Evolutionary conservation across 1,140 invertebrate genomes (phyloP).

Genomic region (Aphis gossypii): DNA sequence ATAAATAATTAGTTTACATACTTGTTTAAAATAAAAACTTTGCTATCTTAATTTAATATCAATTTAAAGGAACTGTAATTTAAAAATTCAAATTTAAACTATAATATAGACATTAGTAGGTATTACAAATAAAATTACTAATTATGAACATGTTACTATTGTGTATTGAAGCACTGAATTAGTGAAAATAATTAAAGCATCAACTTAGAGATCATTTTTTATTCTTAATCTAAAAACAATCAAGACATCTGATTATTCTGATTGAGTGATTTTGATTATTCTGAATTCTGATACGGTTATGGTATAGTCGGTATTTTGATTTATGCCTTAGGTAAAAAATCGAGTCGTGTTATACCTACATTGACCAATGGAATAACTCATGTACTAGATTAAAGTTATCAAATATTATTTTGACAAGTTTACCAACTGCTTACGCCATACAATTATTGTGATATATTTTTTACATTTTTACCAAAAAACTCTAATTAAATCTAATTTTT

Average conservation of each 20-base stretch:
- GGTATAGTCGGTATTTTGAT: not conserved
- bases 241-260: not conserved
- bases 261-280: too few species aligned
- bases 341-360: not conserved
- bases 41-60: not conserved
- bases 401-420: constrained; percentile 25
- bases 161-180: not conserved
- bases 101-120: not conserved
- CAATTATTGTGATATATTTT: not conserved
- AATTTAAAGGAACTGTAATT: not conserved
- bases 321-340: not conserved
- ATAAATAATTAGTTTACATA: not conserved
- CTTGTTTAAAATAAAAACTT: not conserved
- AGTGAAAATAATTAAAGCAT: not conserved
- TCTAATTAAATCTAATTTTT: not conserved
- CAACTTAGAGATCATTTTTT: not conserved
- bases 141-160: not conserved
- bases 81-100: not conserved
- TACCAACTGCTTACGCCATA: not conserved
- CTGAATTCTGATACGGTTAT: not conserved
- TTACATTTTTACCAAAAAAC: not conserved
- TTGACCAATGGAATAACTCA: constrained; percentile 20
- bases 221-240: not conserved
- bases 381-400: constrained; percentile 36
- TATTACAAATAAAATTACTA: not conserved